These are phyloP conservation scores for Scaeva pyrastri DNA, from an alignment of 2,888 invertebrate genomes.

Conservation along the genomic window DNA sequence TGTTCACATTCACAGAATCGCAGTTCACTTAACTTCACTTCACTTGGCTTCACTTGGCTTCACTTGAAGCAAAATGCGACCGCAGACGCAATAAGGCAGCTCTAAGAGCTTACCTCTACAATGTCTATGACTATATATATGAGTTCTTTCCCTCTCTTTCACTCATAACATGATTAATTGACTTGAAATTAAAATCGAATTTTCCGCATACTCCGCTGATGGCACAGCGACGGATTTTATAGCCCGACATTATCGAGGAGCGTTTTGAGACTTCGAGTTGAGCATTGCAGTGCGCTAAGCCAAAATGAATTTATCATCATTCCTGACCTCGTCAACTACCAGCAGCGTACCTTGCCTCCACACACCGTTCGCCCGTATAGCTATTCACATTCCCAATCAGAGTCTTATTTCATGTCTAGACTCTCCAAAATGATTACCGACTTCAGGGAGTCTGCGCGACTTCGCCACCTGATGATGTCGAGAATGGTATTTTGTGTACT, in stretches of 20 bases:
- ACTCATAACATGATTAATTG: conserved; percentile 59
- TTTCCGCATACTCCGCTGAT: conserved; percentile 62
- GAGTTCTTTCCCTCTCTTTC: neutral
- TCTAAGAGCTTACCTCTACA: neutral
- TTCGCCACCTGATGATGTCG: neutral
- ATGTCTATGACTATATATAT: conserved; percentile 4
- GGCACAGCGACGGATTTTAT: conserved; percentile 45
- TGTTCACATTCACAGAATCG: neutral
- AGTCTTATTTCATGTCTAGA: conserved; percentile 49
- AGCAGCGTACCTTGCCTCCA: no score
- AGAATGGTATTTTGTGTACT: conserved; percentile 14
- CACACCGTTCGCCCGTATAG: no score
- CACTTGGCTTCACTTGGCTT: no score
- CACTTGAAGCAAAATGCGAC: no score
- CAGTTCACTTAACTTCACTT: neutral
- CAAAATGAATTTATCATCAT: conserved; percentile 47
- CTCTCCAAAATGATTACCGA: neutral
- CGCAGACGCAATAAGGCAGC: neutral
- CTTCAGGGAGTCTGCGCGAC: conserved; percentile 8
- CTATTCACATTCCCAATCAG: conserved; percentile 44
- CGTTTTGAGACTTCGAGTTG: neutral
- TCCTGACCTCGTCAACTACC: conserved; percentile 66
- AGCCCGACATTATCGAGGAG: conserved; percentile 28
- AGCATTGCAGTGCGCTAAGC: neutral
- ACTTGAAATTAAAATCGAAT: conserved; percentile 65